These are phyloP conservation scores for Drosophila barbarae DNA, from an alignment of 2,888 invertebrate species.

Conservation along the genomic window DNA sequence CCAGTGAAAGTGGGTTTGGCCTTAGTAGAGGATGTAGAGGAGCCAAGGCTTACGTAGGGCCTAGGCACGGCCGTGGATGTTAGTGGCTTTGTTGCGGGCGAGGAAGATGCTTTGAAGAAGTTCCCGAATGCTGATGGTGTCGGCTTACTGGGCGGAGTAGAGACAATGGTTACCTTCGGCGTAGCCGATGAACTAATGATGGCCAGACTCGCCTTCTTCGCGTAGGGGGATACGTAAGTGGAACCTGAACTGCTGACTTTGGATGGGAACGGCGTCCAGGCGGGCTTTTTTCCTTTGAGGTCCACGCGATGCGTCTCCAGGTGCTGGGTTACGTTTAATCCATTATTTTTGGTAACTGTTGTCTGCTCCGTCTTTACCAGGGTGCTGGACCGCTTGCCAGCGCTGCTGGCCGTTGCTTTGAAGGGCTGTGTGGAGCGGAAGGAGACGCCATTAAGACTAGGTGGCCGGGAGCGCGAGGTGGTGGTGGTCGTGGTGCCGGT, in stretches of 20 bases:
- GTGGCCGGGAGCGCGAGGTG: conserved; percentile 39
- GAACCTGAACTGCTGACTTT: conserved; percentile 21
- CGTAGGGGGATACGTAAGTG: conserved; percentile 34
- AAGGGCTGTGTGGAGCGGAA: conserved; percentile 44
- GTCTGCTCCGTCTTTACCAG: conserved; percentile 65
- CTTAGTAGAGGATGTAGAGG: conserved; percentile 3
- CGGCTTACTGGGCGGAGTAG: conserved; percentile 11
- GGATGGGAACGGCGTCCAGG: conserved; percentile 28
- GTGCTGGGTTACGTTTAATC: conserved; percentile 65
- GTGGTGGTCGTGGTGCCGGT: conserved; percentile 21
- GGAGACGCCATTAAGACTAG: conserved; percentile 49
- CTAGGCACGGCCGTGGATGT: conserved; percentile 34
- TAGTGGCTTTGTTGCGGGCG: conserved; percentile 17
- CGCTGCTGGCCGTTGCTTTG: conserved; percentile 43
- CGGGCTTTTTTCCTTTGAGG: conserved; percentile 36
- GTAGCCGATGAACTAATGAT: conserved; percentile 37
- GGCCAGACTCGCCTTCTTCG: conserved; percentile 17
- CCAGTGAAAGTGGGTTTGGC: neutral
- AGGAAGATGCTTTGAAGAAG: conserved; percentile 33
- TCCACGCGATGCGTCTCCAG: conserved; percentile 62
- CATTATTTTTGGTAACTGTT: conserved; percentile 69
- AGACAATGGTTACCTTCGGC: neutral
- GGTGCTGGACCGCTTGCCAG: conserved; percentile 59
- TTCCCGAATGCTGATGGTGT: conserved; percentile 1
- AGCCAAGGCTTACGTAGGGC: conserved; percentile 9